Percentiles rank a stretch among this genome's conserved stretches.
phyloP scores from a whole-genome alignment of 2,888 invertebrate genomes.

The Andrena minutula region DNA sequence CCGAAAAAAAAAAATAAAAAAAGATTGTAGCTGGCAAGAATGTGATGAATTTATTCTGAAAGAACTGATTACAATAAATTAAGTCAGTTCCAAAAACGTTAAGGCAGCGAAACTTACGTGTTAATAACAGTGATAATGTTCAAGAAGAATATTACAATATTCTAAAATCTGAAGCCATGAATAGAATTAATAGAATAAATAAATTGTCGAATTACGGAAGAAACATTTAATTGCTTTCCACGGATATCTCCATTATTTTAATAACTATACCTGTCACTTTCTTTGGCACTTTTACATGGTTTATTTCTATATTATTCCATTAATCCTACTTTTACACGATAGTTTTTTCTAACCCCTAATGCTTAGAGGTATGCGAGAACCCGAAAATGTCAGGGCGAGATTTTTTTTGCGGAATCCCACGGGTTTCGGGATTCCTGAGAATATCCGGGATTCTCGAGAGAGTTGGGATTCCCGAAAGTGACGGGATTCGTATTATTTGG shows the following conservation, averaged over 20 bases:
- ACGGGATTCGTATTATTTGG: too few relatives aligned
- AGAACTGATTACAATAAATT: constrained; percentile 54
- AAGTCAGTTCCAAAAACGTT: constrained; percentile 45
- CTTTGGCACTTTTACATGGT: constrained; percentile 58
- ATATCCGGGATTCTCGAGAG: too few relatives aligned
- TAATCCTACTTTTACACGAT: constrained; percentile 23
- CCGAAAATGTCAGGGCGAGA: too few relatives aligned
- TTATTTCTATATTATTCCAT: constrained; percentile 33
- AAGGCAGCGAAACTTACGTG: constrained; percentile 48
- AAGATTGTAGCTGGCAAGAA: constrained; percentile 20
- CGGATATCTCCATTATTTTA: constrained; percentile 37
- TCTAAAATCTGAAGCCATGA: constrained; percentile 37
- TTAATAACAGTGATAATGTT: constrained; percentile 44
- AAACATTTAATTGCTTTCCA: constrained; percentile 34
- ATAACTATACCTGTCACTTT: constrained; percentile 35
- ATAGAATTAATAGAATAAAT: constrained; percentile 52
- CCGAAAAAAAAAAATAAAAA: too few relatives aligned
- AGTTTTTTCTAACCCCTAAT: constrained; percentile 19
- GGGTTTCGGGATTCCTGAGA: too few relatives aligned
- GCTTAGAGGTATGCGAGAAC: neutral
- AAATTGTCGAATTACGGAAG: constrained; percentile 32
- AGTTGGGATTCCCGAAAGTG: too few relatives aligned
- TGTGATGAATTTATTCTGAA: constrained; percentile 53
- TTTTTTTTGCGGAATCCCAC: too few relatives aligned
- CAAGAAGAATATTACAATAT: constrained; percentile 45